These are phyloP conservation scores for Hirtodrosophila confusa DNA, from an alignment of 2,888 invertebrate species.

Conservation along the genomic window DNA sequence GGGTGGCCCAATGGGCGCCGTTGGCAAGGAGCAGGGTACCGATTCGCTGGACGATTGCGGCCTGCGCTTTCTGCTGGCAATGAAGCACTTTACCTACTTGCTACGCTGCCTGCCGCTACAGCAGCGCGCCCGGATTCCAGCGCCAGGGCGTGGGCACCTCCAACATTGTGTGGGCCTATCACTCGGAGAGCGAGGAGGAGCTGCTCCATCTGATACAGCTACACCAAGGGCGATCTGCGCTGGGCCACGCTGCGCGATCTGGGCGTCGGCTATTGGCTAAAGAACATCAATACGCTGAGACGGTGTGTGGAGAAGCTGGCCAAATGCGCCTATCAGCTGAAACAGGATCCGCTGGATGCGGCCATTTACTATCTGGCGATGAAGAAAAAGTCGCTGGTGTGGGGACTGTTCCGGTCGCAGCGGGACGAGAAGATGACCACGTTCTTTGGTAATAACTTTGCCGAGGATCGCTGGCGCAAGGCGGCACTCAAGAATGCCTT, in stretches of 20 bases:
- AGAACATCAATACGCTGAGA: conserved; percentile 91
- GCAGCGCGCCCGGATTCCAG: conserved; percentile 93
- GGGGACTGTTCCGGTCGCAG: conserved; percentile 96
- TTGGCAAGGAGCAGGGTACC: conserved; percentile 78
- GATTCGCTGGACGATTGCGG: conserved; percentile 99
- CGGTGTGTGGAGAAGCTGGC: conserved; percentile 96
- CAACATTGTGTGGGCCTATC: conserved; percentile 99
- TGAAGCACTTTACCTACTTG: conserved; percentile 98
- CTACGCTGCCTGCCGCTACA: conserved; percentile 95
- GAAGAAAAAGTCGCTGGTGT: conserved; percentile 98
- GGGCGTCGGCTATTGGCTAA: conserved; percentile 98
- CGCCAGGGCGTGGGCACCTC: conserved; percentile 94
- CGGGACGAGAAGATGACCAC: conserved; percentile 95
- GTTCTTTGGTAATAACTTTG: conserved; percentile 98
- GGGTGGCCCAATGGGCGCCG: conserved; percentile 50
- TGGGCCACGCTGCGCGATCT: conserved; percentile 96
- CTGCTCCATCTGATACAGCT: conserved; percentile 92
- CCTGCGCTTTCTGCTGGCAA: conserved; percentile 96
- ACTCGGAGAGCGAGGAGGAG: conserved; percentile 99
- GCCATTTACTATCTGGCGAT: conserved; percentile 98
- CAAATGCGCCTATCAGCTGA: conserved; percentile 95
- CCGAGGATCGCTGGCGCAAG: conserved; percentile 96
- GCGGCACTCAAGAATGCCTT: conserved; percentile 99
- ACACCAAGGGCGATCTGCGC: conserved; percentile 92
- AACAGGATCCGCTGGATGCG: conserved; percentile 98